Evolutionary conservation across 1,140 invertebrate genomes (phyloP).

Genomic region (Archivesica marissinica): DNA sequence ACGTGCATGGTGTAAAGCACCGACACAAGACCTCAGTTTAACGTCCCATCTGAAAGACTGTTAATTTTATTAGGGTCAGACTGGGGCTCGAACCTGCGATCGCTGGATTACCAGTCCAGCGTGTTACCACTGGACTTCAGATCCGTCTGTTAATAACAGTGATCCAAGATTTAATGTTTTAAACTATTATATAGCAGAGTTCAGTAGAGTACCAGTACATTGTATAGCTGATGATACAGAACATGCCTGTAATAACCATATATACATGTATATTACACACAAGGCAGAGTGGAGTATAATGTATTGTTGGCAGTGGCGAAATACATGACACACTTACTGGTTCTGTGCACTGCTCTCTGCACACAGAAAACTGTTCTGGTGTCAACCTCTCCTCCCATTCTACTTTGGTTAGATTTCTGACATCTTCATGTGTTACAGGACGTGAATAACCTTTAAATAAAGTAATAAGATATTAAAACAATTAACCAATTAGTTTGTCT

Average conservation of each 20-base stretch:
- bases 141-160: not conserved
- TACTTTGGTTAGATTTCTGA: slow-evolving; percentile 70
- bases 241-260: not conserved
- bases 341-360: slow-evolving; percentile 81
- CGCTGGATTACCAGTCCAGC: no score
- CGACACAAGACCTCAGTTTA: no score
- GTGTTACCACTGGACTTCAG: no score
- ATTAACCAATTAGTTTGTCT: no score
- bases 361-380: slow-evolving; percentile 78
- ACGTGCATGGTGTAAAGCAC: no score
- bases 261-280: not conserved
- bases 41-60: no score
- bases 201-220: not conserved
- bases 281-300: not conserved
- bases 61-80: no score
- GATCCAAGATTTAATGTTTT: not conserved
- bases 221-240: not conserved
- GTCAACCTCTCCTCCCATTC: slow-evolving; percentile 79
- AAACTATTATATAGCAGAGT: not conserved
- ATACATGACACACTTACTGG: slow-evolving; percentile 63
- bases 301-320: not conserved
- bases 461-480: not conserved
- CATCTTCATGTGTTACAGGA: slow-evolving; percentile 46
- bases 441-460: slow-evolving; percentile 37
- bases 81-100: no score